phyloP scores from a whole-genome alignment of 2,797 vertebrate genomes.

The Etheostoma nigrum region DNA sequence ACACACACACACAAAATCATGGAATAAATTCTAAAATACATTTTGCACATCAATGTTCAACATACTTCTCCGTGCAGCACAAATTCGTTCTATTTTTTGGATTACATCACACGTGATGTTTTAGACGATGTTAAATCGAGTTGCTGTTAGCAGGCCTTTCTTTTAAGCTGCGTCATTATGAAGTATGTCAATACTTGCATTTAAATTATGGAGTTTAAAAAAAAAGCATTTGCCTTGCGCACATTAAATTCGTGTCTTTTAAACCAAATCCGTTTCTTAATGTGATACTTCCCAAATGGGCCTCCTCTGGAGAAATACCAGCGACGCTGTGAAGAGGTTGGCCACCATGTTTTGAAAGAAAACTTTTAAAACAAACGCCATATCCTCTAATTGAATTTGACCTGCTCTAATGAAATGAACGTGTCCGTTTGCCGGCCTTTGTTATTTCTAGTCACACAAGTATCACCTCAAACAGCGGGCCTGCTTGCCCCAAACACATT shows the following conservation, averaged over 20 bases:
- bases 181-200: background rate
- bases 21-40: background rate
- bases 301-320: slow-evolving; percentile 39
- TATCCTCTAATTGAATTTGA: slow-evolving; percentile 70
- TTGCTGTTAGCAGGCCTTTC: background rate
- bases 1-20: background rate
- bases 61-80: background rate
- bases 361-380: slow-evolving; percentile 65
- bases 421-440: slow-evolving; percentile 26
- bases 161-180: background rate
- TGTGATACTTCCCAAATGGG: slow-evolving; percentile 27
- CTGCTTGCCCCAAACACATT: background rate
- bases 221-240: too few relatives aligned
- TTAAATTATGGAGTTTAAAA: background rate
- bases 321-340: slow-evolving; percentile 20
- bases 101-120: background rate
- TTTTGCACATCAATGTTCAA: background rate
- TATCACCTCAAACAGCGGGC: slow-evolving; percentile 30
- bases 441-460: slow-evolving; percentile 41
- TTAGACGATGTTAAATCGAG: background rate
- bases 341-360: slow-evolving; percentile 51
- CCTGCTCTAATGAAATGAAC: slow-evolving; percentile 53
- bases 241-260: slow-evolving; percentile 1
- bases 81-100: background rate
- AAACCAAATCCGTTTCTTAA: slow-evolving; percentile 3